These are phyloP conservation scores for Eclectus roratus DNA, from an alignment of 2,113 vertebrate species.

Conservation along the genomic window DNA sequence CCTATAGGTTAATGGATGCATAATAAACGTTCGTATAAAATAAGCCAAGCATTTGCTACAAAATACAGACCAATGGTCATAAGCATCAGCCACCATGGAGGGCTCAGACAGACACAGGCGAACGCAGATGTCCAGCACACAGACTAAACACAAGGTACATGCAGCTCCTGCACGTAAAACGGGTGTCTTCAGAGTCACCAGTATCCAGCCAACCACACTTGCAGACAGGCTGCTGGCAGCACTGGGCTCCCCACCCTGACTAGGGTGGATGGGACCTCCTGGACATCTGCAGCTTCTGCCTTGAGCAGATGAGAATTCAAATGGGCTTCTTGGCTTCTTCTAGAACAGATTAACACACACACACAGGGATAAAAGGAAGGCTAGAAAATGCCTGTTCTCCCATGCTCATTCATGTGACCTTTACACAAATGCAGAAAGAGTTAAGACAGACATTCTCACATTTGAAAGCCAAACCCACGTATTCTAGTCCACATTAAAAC, in stretches of 20 bases:
- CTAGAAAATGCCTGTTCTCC: background rate
- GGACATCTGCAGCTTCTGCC: background rate
- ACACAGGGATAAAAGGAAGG: background rate
- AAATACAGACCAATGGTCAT: background rate
- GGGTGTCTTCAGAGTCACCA: background rate
- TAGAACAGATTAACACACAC: background rate
- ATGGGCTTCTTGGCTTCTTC: background rate
- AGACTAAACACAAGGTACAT: background rate
- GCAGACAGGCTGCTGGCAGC: accelerated
- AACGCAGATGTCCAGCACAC: accelerated
- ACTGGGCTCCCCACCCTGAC: background rate
- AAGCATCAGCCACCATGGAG: background rate
- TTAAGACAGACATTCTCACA: background rate
- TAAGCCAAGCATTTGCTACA: background rate
- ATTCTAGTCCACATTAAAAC: background rate
- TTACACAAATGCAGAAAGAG: background rate
- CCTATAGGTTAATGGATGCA: background rate
- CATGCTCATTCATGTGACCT: background rate
- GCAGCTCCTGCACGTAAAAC: background rate
- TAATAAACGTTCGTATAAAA: background rate
- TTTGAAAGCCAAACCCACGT: background rate
- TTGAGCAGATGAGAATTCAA: background rate
- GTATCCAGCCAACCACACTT: background rate
- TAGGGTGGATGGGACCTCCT: background rate
- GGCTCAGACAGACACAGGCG: background rate